Conservation (phyloP, 2,113 vertebrate genomes). For the Beaufortia kweichowensis region DNA sequence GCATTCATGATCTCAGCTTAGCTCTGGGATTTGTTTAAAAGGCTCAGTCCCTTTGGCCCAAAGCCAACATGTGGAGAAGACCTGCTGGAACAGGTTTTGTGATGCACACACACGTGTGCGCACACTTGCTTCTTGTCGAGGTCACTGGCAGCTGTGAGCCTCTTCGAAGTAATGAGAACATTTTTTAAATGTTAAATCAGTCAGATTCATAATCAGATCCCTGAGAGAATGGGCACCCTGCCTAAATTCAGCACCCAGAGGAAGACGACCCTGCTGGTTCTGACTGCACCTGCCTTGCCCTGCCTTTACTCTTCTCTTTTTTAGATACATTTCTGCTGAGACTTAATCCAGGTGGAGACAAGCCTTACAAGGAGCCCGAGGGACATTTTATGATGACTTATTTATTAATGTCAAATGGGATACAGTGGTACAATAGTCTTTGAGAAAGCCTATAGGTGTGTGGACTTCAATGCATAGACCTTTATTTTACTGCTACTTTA, state of each 20-base stretch:
- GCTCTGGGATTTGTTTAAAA: conserved; percentile 43
- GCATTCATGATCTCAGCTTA: not conserved
- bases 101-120: conserved; percentile 13
- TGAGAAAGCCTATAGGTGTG: not conserved
- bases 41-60: conserved; percentile 47
- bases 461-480: not conserved
- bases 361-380: conserved; percentile 32
- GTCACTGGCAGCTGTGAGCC: conserved; percentile 62
- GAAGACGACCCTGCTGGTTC: conserved; percentile 43
- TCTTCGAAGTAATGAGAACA: conserved; percentile 52
- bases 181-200: conserved; percentile 64
- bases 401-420: conserved; percentile 10
- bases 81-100: conserved; percentile 73
- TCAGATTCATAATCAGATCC: conserved; percentile 63
- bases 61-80: conserved; percentile 51
- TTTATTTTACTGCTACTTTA: not conserved
- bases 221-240: conserved; percentile 51
- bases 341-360: conserved; percentile 46
- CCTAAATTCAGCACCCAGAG: conserved; percentile 51
- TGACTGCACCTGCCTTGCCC: conserved; percentile 46
- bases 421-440: conserved; percentile 28
- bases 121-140: conserved; percentile 44
- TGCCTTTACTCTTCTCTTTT: conserved; percentile 20
- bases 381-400: conserved; percentile 31
- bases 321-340: conserved; percentile 5